These are phyloP conservation scores for Catocala fraxini DNA, from an alignment of 2,888 invertebrate species.

Conservation along the genomic window DNA sequence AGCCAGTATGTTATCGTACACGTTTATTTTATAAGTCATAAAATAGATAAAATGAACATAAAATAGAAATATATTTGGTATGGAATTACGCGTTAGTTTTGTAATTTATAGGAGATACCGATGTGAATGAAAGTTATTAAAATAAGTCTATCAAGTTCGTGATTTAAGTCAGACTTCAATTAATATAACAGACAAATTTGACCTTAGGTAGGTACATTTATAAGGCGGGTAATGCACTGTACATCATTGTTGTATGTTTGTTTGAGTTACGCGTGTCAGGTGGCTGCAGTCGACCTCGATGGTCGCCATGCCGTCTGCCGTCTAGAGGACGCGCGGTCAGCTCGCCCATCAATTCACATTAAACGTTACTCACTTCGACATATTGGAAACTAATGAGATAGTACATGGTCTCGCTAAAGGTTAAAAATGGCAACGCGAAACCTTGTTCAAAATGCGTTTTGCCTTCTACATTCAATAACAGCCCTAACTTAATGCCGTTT, in stretches of 20 bases:
- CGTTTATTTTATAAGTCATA: not conserved
- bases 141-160: not conserved
- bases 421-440: not conserved
- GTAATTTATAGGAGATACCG: too few species aligned
- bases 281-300: constrained; percentile 60
- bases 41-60: too few species aligned
- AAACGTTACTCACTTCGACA: constrained; percentile 38
- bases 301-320: constrained; percentile 70
- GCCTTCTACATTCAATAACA: too few species aligned
- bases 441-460: too few species aligned
- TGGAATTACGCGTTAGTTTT: too few species aligned
- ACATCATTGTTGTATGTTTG: not conserved
- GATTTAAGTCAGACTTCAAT: constrained; percentile 1
- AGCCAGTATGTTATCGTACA: too few species aligned
- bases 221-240: constrained; percentile 43
- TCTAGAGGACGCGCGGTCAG: constrained; percentile 73
- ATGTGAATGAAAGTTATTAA: too few species aligned
- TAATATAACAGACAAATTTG: constrained; percentile 8
- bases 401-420: not conserved
- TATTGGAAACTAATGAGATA: constrained; percentile 28
- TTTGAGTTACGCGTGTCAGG: constrained; percentile 50
- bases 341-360: constrained; percentile 51
- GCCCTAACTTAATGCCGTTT: too few species aligned
- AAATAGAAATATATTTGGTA: too few species aligned
- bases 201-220: constrained; percentile 29